Evolutionary conservation across 2,888 invertebrate species (phyloP).

Genomic region (Glaucopsyche alexis): DNA sequence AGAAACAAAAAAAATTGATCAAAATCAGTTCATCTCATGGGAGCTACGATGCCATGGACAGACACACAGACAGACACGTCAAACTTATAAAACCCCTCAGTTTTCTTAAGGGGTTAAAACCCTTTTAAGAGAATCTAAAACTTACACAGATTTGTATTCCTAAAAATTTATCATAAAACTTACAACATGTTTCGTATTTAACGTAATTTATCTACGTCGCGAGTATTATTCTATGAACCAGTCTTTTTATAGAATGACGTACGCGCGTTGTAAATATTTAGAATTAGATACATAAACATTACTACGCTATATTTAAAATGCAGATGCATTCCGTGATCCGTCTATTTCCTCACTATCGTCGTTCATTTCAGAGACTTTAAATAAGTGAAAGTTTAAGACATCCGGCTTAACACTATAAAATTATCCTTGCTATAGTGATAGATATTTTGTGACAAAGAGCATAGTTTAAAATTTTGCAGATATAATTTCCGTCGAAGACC

Average conservation of each 20-base stretch:
- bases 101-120: too few species aligned
- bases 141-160: neutral
- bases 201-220: neutral
- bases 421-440: too few species aligned
- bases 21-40: too few species aligned
- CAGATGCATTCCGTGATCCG: conserved; percentile 30
- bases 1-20: too few species aligned
- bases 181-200: neutral
- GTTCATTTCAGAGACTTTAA: neutral
- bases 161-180: neutral
- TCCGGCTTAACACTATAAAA: neutral
- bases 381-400: neutral
- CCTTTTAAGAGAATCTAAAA: too few species aligned
- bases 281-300: conserved; percentile 32
- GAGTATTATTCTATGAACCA: neutral
- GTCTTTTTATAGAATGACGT: conserved; percentile 22
- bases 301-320: conserved; percentile 37
- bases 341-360: neutral
- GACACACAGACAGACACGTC: too few species aligned
- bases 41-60: too few species aligned
- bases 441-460: too few species aligned
- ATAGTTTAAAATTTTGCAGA: too few species aligned
- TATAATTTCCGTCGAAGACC: too few species aligned
- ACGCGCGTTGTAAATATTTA: conserved; percentile 26
- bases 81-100: too few species aligned